Percentiles rank a stretch among this genome's conserved stretches.
Evolutionary conservation across 2,888 invertebrate genomes (phyloP).

Genomic region (Temnothorax ravouxi): DNA sequence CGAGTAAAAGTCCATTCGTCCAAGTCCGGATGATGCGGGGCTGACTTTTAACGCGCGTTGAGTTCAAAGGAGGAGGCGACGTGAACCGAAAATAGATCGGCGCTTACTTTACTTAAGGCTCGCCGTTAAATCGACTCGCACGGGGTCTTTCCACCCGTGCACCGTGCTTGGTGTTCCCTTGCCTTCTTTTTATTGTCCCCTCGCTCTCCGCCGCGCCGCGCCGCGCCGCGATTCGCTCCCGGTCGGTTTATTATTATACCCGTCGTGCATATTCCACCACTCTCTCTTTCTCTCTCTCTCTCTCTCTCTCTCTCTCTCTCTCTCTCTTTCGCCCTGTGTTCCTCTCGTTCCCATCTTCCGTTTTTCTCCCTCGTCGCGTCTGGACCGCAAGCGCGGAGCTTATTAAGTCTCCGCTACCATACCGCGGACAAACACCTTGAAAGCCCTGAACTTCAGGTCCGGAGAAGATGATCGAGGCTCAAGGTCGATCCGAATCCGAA

Average conservation of each 20-base stretch:
- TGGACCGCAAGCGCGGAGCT: conserved; percentile 51
- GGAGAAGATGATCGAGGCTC: conserved; percentile 72
- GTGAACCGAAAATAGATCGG: conserved; percentile 66
- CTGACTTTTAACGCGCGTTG: conserved; percentile 23
- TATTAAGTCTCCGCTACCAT: conserved; percentile 67
- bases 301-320: background rate
- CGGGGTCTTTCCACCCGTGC: conserved; percentile 45
- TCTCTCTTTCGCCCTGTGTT: background rate
- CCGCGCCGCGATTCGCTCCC: conserved; percentile 21
- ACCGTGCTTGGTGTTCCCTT: conserved; percentile 31
- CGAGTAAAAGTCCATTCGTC: background rate
- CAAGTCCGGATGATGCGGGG: background rate
- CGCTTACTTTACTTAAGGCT: conserved; percentile 70
- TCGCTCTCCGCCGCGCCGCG: conserved; percentile 12
- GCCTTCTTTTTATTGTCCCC: conserved; percentile 61
- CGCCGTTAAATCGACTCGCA: conserved; percentile 59
- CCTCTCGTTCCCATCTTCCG: conserved; percentile 22
- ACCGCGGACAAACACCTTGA: conserved; percentile 64
- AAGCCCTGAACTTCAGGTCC: conserved; percentile 76
- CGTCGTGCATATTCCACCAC: conserved; percentile 30
- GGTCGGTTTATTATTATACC: conserved; percentile 74
- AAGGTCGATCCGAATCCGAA: conserved; percentile 77
- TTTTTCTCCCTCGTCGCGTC: conserved; percentile 18
- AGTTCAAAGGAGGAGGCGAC: conserved; percentile 25
- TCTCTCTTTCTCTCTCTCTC: background rate